Evolutionary conservation across 1,140 invertebrate species (phyloP), one percentile per base, ranked within the genome.

Genomic region (Ceratoteleas bidentatus): DNA sequence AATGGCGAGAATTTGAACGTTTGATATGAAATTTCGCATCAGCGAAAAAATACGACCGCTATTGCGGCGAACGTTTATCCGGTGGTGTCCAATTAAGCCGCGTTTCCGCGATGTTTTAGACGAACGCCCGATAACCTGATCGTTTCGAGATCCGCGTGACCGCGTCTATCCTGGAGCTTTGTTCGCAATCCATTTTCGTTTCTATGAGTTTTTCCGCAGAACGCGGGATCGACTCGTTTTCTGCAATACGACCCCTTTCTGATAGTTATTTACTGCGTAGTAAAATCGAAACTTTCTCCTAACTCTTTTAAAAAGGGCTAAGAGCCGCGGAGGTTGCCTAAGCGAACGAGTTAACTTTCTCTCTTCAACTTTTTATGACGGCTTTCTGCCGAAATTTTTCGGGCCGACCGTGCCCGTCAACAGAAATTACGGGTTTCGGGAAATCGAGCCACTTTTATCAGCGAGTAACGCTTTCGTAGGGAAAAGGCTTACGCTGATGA

Each of bases 211-310:
- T 75, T 83, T 76, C 53, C 54, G 36, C 43, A 53, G 50, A 66
- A 62, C 78, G 69, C 47, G 66, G 66, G 70, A 78, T 69, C 64
- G 43, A 58, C 68, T 64, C 47, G 72, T 75, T 81, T 79, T 79
- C 58, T 60, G 54, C 75, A 70, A 62, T 72, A 61, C 65, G 77
- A 90, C 86, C 77, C 84, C 83, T 87, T 88, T 86, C 43, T 64
- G 69, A 69, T 64, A 83, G 81, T 83, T 84, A 89, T 89, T 90
- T 89, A 90, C 84, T 87, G 81, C 84, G 68, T 50, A 83, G 74
- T 87, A 88, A 88, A 89, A 85, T 85, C 83, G 80, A 45, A 81
- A 90, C 88, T 90, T 91, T 91, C 88, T 85, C 83, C 69, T 75
- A 90, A 88, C 88, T 88, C 86, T 90, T 90, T 88, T 87, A 72